Conservation (phyloP, 2,797 vertebrate species). For the Borostomias antarcticus region DNA sequence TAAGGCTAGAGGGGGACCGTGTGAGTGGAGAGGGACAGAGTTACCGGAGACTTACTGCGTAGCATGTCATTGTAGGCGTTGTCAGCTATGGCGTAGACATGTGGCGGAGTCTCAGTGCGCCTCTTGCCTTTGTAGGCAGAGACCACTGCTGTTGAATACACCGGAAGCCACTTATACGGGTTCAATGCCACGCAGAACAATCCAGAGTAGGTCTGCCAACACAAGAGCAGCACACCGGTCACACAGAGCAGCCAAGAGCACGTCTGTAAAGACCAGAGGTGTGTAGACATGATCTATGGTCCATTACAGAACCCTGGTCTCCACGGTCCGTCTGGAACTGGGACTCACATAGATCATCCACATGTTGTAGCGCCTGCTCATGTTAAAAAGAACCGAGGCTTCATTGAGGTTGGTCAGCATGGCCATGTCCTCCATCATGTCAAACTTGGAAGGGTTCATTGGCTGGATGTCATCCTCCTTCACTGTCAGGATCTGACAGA, state of each 20-base stretch:
- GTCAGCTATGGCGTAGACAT: conserved; percentile 90
- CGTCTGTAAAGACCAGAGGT: neutral
- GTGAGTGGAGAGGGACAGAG: neutral
- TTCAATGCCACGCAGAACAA: conserved; percentile 94
- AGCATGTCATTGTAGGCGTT: conserved; percentile 90
- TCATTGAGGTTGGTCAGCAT: conserved; percentile 94
- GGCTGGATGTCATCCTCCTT: conserved; percentile 85
- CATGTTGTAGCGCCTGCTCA: conserved; percentile 86
- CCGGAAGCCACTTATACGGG: conserved; percentile 94
- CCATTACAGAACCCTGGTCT: neutral
- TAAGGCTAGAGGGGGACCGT: no score
- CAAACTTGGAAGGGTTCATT: conserved; percentile 91
- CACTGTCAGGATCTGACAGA: conserved; percentile 75
- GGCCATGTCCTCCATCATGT: conserved; percentile 93
- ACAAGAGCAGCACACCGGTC: neutral
- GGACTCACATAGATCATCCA: conserved; percentile 94
- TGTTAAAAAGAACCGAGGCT: conserved; percentile 87
- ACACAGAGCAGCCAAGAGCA: neutral
- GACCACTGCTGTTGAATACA: conserved; percentile 84
- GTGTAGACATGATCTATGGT: neutral
- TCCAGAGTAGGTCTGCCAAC: conserved; percentile 88
- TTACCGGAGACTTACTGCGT: conserved; percentile 80
- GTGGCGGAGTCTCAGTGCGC: conserved; percentile 82
- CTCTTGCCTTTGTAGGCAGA: conserved; percentile 87
- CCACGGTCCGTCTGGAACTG: neutral